These are phyloP conservation scores for Nymphalis polychloros DNA, from an alignment of 2,888 invertebrate species.

Conservation along the genomic window DNA sequence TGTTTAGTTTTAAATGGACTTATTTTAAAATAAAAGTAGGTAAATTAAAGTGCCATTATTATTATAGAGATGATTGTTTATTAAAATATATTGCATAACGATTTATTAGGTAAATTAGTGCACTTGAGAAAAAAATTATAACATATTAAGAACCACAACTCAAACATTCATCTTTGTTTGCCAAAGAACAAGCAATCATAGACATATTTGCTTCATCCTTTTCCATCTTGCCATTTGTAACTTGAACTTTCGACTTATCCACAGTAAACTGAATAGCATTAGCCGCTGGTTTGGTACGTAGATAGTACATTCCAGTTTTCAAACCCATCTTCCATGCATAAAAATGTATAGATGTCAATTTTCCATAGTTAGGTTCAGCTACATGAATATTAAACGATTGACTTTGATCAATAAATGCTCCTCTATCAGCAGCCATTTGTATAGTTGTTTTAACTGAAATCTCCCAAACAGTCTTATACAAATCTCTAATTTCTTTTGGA, in stretches of 20 bases:
- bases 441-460: constrained; percentile 95
- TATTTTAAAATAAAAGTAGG: too few species aligned
- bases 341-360: constrained; percentile 98
- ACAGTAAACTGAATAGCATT: constrained; percentile 99
- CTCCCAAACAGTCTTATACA: constrained; percentile 99
- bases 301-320: constrained; percentile 99
- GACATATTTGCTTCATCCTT: constrained; percentile 83
- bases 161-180: constrained; percentile 93
- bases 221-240: constrained; percentile 54
- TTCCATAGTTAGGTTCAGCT: constrained; percentile 95
- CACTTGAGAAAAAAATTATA: too few species aligned
- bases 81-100: constrained; percentile 2
- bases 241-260: constrained; percentile 85
- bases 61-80: neutral
- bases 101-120: neutral
- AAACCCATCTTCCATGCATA: constrained; percentile 98
- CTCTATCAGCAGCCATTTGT: constrained; percentile 98
- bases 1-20: too few species aligned
- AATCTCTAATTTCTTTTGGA: constrained; percentile 90
- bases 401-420: constrained; percentile 99
- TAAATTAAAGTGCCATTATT: neutral
- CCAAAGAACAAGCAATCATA: constrained; percentile 91
- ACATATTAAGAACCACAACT: constrained; percentile 89
- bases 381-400: constrained; percentile 99
- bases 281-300: constrained; percentile 97